Evolutionary conservation across 1,140 invertebrate species (phyloP).

Genomic region (Tetramorium simillimum): DNA sequence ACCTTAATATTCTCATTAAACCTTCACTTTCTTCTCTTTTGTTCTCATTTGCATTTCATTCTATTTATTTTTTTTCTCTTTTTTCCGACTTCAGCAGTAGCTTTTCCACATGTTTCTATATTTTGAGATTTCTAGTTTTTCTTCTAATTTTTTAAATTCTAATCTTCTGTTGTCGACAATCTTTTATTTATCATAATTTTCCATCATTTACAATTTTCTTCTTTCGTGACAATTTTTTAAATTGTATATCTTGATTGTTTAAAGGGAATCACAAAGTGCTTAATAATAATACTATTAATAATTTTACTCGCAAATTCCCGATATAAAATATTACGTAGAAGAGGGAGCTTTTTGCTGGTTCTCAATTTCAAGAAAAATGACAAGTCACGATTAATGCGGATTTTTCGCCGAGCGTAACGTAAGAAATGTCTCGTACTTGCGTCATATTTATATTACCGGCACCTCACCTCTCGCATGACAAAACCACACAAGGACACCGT

Average conservation of each 20-base stretch:
- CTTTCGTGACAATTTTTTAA: background rate
- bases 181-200: background rate
- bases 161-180: background rate
- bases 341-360: background rate
- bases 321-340: background rate
- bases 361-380: conserved; percentile 23
- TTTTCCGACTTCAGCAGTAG: background rate
- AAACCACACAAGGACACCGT: background rate
- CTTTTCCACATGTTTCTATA: background rate
- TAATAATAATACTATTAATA: background rate
- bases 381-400: conserved; percentile 22
- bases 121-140: background rate
- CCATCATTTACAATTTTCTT: background rate
- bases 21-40: background rate
- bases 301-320: background rate
- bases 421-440: background rate
- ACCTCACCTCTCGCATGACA: background rate
- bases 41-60: background rate
- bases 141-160: background rate
- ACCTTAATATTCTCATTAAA: background rate
- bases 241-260: background rate
- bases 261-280: background rate
- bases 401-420: background rate
- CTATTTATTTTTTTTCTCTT: background rate
- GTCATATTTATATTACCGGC: background rate